These are phyloP conservation scores for Plagodis dolabraria DNA, from an alignment of 2,888 invertebrate species.

Conservation along the genomic window DNA sequence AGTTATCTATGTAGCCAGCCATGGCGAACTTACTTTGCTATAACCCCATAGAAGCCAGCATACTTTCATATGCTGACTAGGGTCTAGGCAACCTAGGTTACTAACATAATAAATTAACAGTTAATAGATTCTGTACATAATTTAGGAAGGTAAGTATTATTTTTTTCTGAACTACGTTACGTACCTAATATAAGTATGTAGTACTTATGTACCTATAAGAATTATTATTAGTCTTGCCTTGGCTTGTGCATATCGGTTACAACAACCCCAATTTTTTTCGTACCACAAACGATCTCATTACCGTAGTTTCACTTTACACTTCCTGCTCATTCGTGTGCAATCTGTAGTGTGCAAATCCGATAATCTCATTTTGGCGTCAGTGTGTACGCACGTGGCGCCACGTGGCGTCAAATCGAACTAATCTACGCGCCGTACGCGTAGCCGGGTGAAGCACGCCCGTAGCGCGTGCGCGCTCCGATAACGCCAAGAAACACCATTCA, in stretches of 20 bases:
- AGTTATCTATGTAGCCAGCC: no score
- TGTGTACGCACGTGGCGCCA: conserved; percentile 77
- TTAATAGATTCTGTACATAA: no score
- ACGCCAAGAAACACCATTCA: conserved; percentile 83
- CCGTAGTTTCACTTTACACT: conserved; percentile 84
- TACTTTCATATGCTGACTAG: no score
- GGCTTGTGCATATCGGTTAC: conserved; percentile 4
- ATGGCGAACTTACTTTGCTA: no score
- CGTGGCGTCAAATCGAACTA: conserved; percentile 82
- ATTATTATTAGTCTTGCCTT: no score
- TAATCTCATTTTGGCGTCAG: conserved; percentile 82
- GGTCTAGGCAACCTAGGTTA: no score
- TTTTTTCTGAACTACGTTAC: no score
- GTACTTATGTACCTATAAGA: no score
- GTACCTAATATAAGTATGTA: no score
- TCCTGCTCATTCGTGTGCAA: conserved; percentile 83
- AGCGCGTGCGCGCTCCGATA: conserved; percentile 80
- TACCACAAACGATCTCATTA: conserved; percentile 79
- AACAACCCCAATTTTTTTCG: conserved; percentile 50
- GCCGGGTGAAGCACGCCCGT: conserved; percentile 47
- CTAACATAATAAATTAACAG: no score
- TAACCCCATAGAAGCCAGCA: no score
- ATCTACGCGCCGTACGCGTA: conserved; percentile 79
- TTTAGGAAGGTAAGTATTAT: no score
- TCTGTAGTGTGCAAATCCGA: conserved; percentile 85